A percentile compares a stretch with the other conserved stretches of the same genome.
phyloP scores from a whole-genome alignment of 2,113 vertebrate genomes.

The Holacanthus passer region DNA sequence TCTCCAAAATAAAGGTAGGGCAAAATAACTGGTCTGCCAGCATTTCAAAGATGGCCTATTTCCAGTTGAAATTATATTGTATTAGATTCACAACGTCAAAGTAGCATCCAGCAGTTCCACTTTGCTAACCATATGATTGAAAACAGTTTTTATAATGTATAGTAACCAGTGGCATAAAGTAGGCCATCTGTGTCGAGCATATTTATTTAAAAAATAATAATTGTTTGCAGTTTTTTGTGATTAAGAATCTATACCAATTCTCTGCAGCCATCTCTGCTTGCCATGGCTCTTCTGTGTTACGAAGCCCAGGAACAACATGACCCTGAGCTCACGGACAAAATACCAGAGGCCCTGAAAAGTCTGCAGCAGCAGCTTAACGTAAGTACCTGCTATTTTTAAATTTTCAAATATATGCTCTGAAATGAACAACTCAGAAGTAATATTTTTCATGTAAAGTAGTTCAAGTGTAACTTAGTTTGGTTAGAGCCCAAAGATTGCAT shows the following conservation, averaged over 20 bases:
- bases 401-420: not conserved
- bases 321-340: conserved; percentile 81
- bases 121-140: not conserved
- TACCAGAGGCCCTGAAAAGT: conserved; percentile 84
- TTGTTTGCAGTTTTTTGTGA: not conserved
- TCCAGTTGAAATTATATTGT: not conserved
- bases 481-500: not conserved
- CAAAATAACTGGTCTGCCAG: not conserved
- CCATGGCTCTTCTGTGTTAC: conserved; percentile 89
- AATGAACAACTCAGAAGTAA: not conserved
- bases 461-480: not conserved
- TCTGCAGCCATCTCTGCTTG: conserved; percentile 92
- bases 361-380: conserved; percentile 91
- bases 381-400: conserved; percentile 46
- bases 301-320: conserved; percentile 90
- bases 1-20: conserved; percentile 95
- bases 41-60: conserved; percentile 6
- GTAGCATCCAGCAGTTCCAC: not conserved
- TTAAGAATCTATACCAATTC: not conserved
- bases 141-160: not conserved
- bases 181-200: not conserved
- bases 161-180: not conserved
- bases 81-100: not conserved
- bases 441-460: not conserved
- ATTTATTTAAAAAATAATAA: not conserved